Conservation (phyloP, 1,140 invertebrate genomes). For the Heliconius melpomene region DNA sequence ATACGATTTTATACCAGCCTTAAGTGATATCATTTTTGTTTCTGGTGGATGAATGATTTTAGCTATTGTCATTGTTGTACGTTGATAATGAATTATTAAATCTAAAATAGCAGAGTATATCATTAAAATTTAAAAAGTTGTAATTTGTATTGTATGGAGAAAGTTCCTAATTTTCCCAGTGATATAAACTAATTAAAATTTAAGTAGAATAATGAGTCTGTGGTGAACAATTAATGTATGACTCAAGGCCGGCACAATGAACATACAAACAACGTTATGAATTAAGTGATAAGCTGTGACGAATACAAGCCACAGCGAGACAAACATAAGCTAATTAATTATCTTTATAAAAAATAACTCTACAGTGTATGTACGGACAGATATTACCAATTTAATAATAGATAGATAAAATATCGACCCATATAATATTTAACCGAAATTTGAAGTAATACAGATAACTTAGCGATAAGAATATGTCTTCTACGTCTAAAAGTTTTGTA, state of each 20-base stretch:
- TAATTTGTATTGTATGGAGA: not conserved
- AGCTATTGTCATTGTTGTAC: not conserved
- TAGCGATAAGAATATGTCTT: constrained; percentile 9
- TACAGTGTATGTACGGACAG: constrained; percentile 46
- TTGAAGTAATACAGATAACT: constrained; percentile 17
- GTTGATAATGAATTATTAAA: not conserved
- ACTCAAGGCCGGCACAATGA: constrained; percentile 57
- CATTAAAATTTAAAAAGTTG: not conserved
- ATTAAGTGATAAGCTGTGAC: constrained; percentile 67
- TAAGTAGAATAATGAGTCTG: not conserved
- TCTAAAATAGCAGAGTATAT: too few species aligned
- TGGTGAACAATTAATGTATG: not conserved
- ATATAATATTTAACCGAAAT: constrained; percentile 8
- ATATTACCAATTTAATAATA: not conserved
- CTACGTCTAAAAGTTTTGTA: not conserved
- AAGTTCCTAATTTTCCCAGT: not conserved
- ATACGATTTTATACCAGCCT: constrained; percentile 71
- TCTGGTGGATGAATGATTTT: not conserved
- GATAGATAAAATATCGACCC: too few species aligned
- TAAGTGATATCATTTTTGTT: constrained; percentile 6
- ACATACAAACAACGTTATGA: constrained; percentile 68
- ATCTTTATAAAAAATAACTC: constrained; percentile 66
- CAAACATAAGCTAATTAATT: constrained; percentile 70
- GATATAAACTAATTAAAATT: not conserved
- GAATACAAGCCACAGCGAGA: constrained; percentile 61